Evolutionary conservation across 2,113 vertebrate genomes (phyloP).

Genomic region (Nettapus auritus): DNA sequence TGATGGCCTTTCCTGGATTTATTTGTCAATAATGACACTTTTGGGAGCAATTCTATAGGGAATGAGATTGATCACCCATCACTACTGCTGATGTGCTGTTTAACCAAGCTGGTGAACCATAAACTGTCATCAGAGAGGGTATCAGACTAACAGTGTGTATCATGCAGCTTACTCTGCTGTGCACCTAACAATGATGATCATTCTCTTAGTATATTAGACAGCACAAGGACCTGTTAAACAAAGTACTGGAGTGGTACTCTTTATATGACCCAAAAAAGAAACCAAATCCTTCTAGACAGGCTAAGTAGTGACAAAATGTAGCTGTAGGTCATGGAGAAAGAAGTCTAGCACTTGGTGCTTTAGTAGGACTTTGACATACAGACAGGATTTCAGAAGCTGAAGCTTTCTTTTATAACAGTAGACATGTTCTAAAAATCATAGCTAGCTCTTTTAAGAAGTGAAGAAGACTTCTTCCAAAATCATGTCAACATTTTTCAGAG

Average conservation of each 20-base stretch:
- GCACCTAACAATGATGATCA: slow-evolving; percentile 62
- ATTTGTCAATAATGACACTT: slow-evolving; percentile 74
- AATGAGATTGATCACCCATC: slow-evolving; percentile 81
- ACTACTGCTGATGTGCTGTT: slow-evolving; percentile 76
- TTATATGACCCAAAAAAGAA: background rate
- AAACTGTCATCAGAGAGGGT: slow-evolving; percentile 75
- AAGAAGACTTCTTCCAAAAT: background rate
- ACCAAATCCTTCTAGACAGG: background rate
- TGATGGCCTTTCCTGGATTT: slow-evolving; percentile 71
- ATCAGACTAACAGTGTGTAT: slow-evolving; percentile 77
- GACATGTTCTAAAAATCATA: background rate
- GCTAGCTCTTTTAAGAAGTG: background rate
- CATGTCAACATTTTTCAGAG: background rate
- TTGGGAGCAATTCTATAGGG: slow-evolving; percentile 74
- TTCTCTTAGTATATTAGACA: slow-evolving; percentile 72
- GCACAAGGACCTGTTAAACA: slow-evolving; percentile 48
- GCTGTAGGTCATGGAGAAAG: background rate
- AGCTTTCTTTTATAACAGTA: background rate
- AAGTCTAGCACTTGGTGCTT: background rate
- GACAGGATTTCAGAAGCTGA: background rate
- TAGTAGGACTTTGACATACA: slow-evolving; percentile 1
- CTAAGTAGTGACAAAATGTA: background rate
- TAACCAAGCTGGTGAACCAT: slow-evolving; percentile 80
- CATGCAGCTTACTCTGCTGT: slow-evolving; percentile 51
- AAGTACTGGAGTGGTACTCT: slow-evolving; percentile 16